Percentiles rank a stretch among this genome's conserved stretches.
These are phyloP conservation scores for Chrysina gloriosa DNA, from an alignment of 2,888 invertebrate genomes.

Conservation along the genomic window DNA sequence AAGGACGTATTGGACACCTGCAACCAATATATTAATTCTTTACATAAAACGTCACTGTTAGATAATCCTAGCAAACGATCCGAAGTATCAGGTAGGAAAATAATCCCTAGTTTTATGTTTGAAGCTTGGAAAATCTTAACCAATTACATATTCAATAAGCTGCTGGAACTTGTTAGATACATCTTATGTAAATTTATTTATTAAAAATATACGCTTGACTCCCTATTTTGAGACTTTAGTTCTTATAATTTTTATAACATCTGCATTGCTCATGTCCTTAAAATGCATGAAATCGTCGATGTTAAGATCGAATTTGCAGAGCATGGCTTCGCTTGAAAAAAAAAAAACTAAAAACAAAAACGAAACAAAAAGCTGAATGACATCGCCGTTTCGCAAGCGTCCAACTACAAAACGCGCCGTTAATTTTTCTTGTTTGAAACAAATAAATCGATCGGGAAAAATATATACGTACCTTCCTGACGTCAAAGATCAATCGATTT, in stretches of 20 bases:
- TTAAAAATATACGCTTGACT: slow-evolving; percentile 35
- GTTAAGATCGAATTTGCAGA: too few species aligned
- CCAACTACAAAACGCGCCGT: too few species aligned
- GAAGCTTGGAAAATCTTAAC: slow-evolving; percentile 59
- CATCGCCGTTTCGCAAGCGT: too few species aligned
- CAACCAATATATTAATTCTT: slow-evolving; percentile 85
- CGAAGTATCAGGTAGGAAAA: slow-evolving; percentile 62
- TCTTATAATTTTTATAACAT: slow-evolving; percentile 20
- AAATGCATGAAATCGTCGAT: slow-evolving; percentile 14
- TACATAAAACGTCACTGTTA: slow-evolving; percentile 64
- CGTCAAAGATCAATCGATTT: neutral
- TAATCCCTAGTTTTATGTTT: slow-evolving; percentile 57
- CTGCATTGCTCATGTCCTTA: neutral
- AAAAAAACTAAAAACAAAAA: too few species aligned
- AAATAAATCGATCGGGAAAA: neutral
- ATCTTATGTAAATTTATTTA: slow-evolving; percentile 53
- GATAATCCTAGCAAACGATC: slow-evolving; percentile 60
- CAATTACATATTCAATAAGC: slow-evolving; percentile 58
- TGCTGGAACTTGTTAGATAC: slow-evolving; percentile 55
- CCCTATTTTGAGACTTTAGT: slow-evolving; percentile 13
- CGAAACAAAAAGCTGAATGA: too few species aligned
- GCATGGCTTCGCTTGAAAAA: neutral
- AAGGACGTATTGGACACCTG: slow-evolving; percentile 87
- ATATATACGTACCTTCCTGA: neutral
- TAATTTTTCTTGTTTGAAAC: too few species aligned